Conservation (phyloP, 2,888 invertebrate genomes). For the Heliconius erato region DNA sequence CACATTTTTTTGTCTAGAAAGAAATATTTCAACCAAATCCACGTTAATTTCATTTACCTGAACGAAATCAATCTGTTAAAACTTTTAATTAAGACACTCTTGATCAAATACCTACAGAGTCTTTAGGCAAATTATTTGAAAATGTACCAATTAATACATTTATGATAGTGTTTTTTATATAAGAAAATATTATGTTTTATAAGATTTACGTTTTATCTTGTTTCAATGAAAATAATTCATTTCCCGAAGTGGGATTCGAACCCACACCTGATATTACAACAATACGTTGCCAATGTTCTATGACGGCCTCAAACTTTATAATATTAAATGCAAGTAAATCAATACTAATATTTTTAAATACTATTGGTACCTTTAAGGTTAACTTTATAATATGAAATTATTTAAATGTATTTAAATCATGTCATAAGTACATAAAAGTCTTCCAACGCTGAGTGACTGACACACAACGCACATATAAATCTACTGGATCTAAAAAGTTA, state of each 20-base stretch:
- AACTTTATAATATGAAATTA: too few relatives aligned
- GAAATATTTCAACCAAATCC: slow-evolving; percentile 9
- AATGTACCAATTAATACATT: not conserved
- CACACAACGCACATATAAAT: too few relatives aligned
- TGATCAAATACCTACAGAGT: not conserved
- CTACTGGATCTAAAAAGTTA: too few relatives aligned
- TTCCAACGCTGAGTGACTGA: too few relatives aligned
- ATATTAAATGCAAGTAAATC: too few relatives aligned
- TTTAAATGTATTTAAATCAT: too few relatives aligned
- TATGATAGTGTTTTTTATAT: not conserved
- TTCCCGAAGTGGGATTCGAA: not conserved
- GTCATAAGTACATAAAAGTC: too few relatives aligned
- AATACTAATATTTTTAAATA: too few relatives aligned
- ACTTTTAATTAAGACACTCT: slow-evolving; percentile 26
- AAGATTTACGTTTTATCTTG: not conserved
- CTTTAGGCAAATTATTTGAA: not conserved
- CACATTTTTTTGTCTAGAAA: not conserved
- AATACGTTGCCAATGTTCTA: too few relatives aligned
- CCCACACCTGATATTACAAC: too few relatives aligned
- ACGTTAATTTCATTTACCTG: slow-evolving; percentile 10
- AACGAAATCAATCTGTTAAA: slow-evolving; percentile 20
- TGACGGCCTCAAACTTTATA: too few relatives aligned
- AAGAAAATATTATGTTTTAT: not conserved
- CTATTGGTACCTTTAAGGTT: too few relatives aligned
- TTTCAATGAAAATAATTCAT: not conserved